A percentile compares a stretch with the other conserved stretches of the same genome.
phyloP scores from a whole-genome alignment of 2,797 vertebrate species.

The Phalloptychus januarius region DNA sequence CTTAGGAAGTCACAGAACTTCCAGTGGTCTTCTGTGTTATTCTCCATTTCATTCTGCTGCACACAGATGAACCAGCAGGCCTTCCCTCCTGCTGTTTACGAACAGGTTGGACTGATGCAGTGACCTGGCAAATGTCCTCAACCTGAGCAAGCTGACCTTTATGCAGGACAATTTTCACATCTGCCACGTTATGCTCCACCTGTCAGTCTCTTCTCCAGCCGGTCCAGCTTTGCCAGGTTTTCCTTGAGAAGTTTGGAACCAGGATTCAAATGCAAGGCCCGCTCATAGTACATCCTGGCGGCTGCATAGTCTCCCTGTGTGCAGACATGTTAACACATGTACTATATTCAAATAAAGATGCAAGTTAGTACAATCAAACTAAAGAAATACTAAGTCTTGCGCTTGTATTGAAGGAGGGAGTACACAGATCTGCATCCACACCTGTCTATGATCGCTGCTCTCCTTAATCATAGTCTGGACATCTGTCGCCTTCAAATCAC shows the following conservation, averaged over 20 bases:
- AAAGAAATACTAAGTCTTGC: background rate
- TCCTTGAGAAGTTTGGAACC: conserved; percentile 93
- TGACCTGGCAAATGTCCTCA: conserved; percentile 16
- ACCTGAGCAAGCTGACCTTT: conserved; percentile 4
- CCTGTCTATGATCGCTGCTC: background rate
- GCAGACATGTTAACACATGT: conserved; percentile 3
- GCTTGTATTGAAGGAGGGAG: background rate
- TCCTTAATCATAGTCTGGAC: background rate
- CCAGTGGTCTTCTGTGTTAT: background rate
- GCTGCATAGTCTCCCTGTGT: conserved; percentile 90
- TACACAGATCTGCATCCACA: background rate
- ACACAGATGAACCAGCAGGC: background rate
- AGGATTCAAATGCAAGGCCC: conserved; percentile 89
- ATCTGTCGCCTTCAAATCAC: background rate
- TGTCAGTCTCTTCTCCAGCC: conserved; percentile 89
- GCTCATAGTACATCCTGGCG: conserved; percentile 91
- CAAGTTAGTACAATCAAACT: background rate
- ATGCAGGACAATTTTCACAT: conserved; percentile 1
- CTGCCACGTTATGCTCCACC: conserved; percentile 65
- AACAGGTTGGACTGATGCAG: conserved; percentile 12
- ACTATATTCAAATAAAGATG: background rate
- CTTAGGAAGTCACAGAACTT: conserved; percentile 28
- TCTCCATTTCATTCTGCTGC: background rate
- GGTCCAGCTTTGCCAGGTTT: conserved; percentile 94
- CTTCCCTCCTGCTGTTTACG: background rate